Evolutionary conservation across 2,113 vertebrate species (phyloP), one percentile per base, ranked within the genome.

Genomic region (Cephalopterus ornatus): DNA sequence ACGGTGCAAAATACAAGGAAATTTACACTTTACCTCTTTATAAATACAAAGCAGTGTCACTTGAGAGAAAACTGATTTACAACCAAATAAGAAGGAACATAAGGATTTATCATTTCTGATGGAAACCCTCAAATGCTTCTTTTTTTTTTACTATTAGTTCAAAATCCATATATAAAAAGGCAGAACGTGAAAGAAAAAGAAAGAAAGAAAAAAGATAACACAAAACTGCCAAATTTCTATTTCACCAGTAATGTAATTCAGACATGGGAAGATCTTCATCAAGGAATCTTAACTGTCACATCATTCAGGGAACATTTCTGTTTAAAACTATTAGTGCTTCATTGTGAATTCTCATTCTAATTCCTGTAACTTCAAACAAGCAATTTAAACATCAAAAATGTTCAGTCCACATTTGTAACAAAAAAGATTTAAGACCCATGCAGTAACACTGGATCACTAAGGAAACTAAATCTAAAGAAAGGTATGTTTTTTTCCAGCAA

Each of bases 11-110:
- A 88, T n/a, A 22, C 73, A 89, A 85, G 30, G 17, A 96, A 94
- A 93, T 91, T 68, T 95, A 93, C 93, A 92, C 28, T 65, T 88
- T 35, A 56, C 24, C 65, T 81, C 49, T 72, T 85, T 97, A 97
- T 91, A 97, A 98, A 98, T 95, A 98, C 42, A 89, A 77, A 85
- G 17, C 20, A 59, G 70, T 87, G 86, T 97, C 96, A 97, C 79
- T 78, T 80, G 87, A 59, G 55, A 91, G 75, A 95, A 93, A 95
- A 76, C 83, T 97, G 86, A 85, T 94, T 92, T 93, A 67, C 41
- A 94, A 94, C 93, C 97, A 97, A 97, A 98, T 97, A 97, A 95
- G 98, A 97, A 95, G 72, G 24, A n/a, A 74, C 81, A 73, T 71
- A 93, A 92, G 88, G 52, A 89, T 74, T 95, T 96, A 94, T 86